Percentiles rank a stretch among this genome's conserved stretches.
phyloP scores from a whole-genome alignment of 2,797 vertebrate genomes.

The Bryconaethiops microstoma region DNA sequence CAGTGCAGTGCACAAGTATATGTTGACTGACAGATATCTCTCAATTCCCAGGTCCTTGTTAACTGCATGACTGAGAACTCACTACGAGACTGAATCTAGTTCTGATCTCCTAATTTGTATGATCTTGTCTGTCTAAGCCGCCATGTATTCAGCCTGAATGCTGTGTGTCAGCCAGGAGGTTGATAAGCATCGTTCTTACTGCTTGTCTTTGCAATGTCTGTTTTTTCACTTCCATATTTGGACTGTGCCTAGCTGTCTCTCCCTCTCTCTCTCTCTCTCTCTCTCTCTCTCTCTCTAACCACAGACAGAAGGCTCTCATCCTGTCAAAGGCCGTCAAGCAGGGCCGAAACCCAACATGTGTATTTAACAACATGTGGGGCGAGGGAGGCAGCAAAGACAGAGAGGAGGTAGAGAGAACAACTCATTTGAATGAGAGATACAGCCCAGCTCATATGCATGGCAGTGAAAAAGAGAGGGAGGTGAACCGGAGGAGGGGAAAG shows the following conservation, averaged over 20 bases:
- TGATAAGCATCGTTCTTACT: conserved; percentile 1
- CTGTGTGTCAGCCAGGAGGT: background rate
- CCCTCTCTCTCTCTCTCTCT: background rate
- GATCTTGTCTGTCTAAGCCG: conserved; percentile 12
- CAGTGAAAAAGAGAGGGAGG: conserved; percentile 74
- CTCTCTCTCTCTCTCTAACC: conserved; percentile 12
- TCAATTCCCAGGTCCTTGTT: conserved; percentile 5
- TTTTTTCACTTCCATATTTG: conserved; percentile 20
- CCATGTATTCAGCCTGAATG: background rate
- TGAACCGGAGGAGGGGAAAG: conserved; percentile 54
- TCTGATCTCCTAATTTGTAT: conserved; percentile 21
- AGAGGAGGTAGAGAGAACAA: conserved; percentile 89
- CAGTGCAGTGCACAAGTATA: background rate
- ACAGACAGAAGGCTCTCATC: conserved; percentile 78
- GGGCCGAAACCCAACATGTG: conserved; percentile 86
- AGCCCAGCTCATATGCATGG: conserved; percentile 89
- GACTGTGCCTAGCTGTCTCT: background rate
- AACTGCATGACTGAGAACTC: background rate
- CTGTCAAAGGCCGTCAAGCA: conserved; percentile 84
- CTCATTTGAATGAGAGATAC: conserved; percentile 93
- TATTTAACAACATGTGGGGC: conserved; percentile 73
- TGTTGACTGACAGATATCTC: background rate
- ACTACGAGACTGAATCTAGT: background rate
- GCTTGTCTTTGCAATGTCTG: conserved; percentile 8
- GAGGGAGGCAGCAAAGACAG: conserved; percentile 85